phyloP scores from a whole-genome alignment of 2,888 invertebrate genomes.

The Tenthredo livida region DNA sequence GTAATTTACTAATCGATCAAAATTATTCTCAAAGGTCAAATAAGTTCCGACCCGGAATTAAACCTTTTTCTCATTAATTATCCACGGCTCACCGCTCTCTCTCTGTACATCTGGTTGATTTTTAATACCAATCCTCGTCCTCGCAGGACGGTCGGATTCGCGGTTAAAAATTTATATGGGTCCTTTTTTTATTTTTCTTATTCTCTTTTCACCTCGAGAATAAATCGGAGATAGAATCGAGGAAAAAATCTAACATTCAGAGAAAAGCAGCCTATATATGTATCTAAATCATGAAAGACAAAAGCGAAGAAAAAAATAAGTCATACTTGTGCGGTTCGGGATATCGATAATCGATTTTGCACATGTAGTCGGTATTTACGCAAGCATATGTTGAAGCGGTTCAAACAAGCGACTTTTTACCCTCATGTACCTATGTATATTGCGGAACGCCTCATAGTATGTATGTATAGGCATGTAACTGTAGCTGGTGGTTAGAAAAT shows the following conservation, averaged over 20 bases:
- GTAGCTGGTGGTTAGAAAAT: not conserved
- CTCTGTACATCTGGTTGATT: not conserved
- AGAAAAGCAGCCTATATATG: too few relatives aligned
- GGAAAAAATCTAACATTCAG: not conserved
- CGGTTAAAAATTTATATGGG: not conserved
- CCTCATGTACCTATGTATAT: not conserved
- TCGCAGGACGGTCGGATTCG: not conserved
- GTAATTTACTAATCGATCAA: not conserved
- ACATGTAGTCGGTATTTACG: not conserved
- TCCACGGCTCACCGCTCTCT: not conserved
- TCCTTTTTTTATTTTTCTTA: too few relatives aligned
- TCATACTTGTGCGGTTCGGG: not conserved
- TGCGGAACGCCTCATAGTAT: too few relatives aligned
- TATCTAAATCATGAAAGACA: too few relatives aligned
- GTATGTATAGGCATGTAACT: not conserved
- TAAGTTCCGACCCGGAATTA: not conserved
- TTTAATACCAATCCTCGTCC: not conserved
- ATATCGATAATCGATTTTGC: conserved; percentile 7
- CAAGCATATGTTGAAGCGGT: not conserved
- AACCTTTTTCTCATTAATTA: not conserved
- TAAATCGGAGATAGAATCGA: not conserved
- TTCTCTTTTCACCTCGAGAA: too few relatives aligned
- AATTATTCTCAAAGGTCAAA: not conserved
- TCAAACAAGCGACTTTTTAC: not conserved
- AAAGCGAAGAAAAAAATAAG: not conserved